Base-by-base conservation (phyloP, 2,888 invertebrate species). In the Oxystoma pomonae region DNA sequence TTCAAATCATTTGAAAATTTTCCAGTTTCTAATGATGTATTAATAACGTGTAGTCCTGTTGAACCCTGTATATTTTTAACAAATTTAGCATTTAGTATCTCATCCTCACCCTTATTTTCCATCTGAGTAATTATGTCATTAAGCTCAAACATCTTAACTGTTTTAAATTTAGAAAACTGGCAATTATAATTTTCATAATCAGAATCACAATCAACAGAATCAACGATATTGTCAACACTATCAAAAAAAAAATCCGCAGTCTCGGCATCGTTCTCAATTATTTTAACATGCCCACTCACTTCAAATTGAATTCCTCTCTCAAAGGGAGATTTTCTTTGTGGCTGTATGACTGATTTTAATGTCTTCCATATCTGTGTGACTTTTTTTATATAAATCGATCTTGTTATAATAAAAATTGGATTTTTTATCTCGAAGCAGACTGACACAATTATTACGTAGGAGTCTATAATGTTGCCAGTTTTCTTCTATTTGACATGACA, bases 1-100 rank as follows among this genome's bases (percentile, higher is more conserved):
- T 59, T 59, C 21, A 59, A 55, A 53, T 59, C 53, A 22, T 52
- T 51, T 52, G 59, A 53, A 17, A 59, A 59, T 59, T 51, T 55
- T 19, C 59, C 59, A 59, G 22, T 53, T 16, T 16, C 22, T 21
- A 59, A 16, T 52, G 59, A 59, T 21, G 55, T 53, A 59, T 59
- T 59, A 55, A 59, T 59, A 18, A 52, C 20, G 55, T 59, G 59
- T 35, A 59, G 21, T 20, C 20, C 18, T 7, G 35, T 35, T 35
- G 35, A 35, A 12, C 35, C 35, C 3, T 12, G 12, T 7, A 35
- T 35, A 12, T 35, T 35, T 35, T 35, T 35, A 7, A 35, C 12
- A 12, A 35, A 35, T 35, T 12, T 35, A 35, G 35, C 35, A 35
- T 35, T 35, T 7, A 35, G 35, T 7, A 35, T 35, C 35, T 35